phyloP scores from a whole-genome alignment of 2,888 invertebrate species.

The Lacanobia wlatinum region DNA sequence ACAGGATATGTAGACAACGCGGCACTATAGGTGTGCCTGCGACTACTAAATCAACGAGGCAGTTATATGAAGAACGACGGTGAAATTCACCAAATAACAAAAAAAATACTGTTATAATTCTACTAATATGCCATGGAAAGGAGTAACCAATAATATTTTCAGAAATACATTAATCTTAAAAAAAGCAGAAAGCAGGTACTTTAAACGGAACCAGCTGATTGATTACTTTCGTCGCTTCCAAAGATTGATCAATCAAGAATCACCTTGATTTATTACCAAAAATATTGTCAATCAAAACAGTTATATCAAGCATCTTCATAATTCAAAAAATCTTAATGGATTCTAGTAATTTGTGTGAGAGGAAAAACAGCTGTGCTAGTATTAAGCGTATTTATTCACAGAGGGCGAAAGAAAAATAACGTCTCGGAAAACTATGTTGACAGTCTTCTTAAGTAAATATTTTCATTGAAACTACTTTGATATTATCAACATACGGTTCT shows the following conservation, averaged over 20 bases:
- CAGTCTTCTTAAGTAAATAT: background rate
- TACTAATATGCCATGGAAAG: too few species aligned
- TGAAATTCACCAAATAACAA: too few species aligned
- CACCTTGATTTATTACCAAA: slow-evolving; percentile 45
- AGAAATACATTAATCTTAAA: slow-evolving; percentile 8
- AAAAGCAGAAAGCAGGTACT: slow-evolving; percentile 6
- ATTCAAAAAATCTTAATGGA: slow-evolving; percentile 13
- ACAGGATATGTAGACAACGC: too few species aligned
- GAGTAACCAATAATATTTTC: background rate
- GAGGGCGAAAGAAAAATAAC: background rate
- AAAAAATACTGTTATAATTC: too few species aligned
- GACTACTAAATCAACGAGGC: too few species aligned
- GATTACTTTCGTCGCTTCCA: slow-evolving; percentile 34
- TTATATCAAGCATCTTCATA: background rate
- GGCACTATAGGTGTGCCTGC: too few species aligned
- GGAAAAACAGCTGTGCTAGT: slow-evolving; percentile 18
- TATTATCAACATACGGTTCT: too few species aligned
- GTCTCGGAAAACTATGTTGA: background rate
- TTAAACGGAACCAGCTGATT: slow-evolving; percentile 43
- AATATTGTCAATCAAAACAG: slow-evolving; percentile 35
- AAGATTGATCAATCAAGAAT: slow-evolving; percentile 48
- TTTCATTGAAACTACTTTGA: background rate
- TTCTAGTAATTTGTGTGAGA: slow-evolving; percentile 15
- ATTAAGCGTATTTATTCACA: background rate
- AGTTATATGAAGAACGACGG: too few species aligned